Evolutionary conservation across 2,113 vertebrate species (phyloP).

Genomic region (Festucalex cinctus): DNA sequence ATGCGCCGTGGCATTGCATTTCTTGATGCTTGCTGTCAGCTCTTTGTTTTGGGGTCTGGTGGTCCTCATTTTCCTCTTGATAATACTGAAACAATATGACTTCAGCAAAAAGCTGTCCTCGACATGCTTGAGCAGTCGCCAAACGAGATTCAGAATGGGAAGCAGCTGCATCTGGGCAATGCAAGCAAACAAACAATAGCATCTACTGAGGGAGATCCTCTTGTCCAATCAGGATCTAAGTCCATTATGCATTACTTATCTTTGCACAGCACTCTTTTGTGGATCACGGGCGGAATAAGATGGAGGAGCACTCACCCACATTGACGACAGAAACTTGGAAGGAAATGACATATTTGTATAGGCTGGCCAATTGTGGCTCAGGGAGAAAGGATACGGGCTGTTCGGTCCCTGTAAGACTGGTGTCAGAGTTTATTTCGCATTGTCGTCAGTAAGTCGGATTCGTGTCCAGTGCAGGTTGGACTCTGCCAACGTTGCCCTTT

Average conservation of each 20-base stretch:
- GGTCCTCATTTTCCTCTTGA: too few species aligned
- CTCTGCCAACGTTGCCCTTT: too few species aligned
- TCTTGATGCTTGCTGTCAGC: too few species aligned
- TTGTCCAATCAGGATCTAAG: conserved; percentile 1
- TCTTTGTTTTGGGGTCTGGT: too few species aligned
- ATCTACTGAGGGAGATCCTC: conserved; percentile 21
- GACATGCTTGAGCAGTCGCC: conserved; percentile 27
- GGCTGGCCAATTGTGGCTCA: not conserved
- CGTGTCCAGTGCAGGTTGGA: too few species aligned
- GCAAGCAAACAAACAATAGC: conserved; percentile 22
- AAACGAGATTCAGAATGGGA: conserved; percentile 42
- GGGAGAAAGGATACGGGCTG: not conserved
- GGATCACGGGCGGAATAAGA: conserved; percentile 11
- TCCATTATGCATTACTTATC: conserved; percentile 28
- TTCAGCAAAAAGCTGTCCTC: conserved; percentile 23
- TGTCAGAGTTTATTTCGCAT: too few species aligned
- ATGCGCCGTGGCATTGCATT: too few species aligned
- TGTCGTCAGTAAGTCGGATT: too few species aligned
- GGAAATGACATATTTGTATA: not conserved
- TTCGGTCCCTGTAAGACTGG: too few species aligned
- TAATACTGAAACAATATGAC: conserved; percentile 40
- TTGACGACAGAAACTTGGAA: conserved; percentile 7
- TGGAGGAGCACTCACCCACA: not conserved
- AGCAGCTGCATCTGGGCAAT: conserved; percentile 44
- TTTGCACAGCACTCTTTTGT: conserved; percentile 13